Percentiles rank a stretch among this genome's conserved stretches.
phyloP scores from a whole-genome alignment of 2,888 invertebrate species.

The Campoplex capitator region DNA sequence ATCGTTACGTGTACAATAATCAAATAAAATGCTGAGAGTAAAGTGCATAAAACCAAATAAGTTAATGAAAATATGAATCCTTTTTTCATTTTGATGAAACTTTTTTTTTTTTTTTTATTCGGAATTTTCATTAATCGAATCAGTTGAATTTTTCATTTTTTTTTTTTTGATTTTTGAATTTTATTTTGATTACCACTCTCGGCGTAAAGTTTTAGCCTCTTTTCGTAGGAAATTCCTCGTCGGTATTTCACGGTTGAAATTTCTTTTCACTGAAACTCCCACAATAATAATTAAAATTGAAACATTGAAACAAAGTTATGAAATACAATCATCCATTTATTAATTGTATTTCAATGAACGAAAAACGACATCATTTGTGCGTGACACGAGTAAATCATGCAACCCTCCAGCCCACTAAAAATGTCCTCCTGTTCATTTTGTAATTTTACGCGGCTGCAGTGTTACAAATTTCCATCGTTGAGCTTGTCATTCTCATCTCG shows the following conservation, averaged over 20 bases:
- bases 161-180: no score
- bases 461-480: not conserved
- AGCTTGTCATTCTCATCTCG: conserved; percentile 14
- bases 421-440: conserved; percentile 5
- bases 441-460: not conserved
- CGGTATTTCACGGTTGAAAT: no score
- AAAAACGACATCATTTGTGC: not conserved
- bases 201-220: no score
- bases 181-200: no score
- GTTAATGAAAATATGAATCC: not conserved
- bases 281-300: no score
- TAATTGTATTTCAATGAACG: not conserved
- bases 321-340: not conserved
- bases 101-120: not conserved
- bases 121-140: no score
- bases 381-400: conserved; percentile 2
- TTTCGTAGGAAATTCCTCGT: no score
- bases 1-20: not conserved
- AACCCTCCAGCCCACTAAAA: not conserved
- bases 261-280: no score
- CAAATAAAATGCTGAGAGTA: not conserved
- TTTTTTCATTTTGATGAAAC: not conserved
- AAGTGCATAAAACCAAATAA: not conserved
- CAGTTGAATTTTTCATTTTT: no score
- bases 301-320: not conserved